Percentiles rank a stretch among this genome's conserved stretches.
phyloP scores from a whole-genome alignment of 1,140 invertebrate genomes.

The Lanistes nyassanus region DNA sequence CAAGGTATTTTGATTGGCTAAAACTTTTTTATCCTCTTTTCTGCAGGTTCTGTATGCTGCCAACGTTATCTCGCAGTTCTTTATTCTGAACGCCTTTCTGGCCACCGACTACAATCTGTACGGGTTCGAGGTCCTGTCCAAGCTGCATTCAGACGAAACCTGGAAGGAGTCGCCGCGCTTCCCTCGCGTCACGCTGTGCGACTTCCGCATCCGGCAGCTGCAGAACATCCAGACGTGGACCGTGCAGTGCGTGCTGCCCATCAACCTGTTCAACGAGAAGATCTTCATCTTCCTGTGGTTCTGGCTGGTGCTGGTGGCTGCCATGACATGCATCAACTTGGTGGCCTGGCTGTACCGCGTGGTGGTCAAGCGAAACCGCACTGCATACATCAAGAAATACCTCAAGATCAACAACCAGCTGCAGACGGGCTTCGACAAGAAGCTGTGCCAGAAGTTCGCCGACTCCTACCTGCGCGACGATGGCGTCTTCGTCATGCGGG shows the following conservation, averaged over 20 bases:
- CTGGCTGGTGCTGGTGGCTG: slow-evolving; percentile 68
- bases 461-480: slow-evolving; percentile 60
- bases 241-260: slow-evolving; percentile 69
- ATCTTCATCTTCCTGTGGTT: slow-evolving; percentile 71
- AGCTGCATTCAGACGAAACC: slow-evolving; percentile 32
- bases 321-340: slow-evolving; percentile 50
- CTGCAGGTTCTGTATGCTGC: slow-evolving; percentile 49
- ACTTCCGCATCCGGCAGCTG: slow-evolving; percentile 58
- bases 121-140: slow-evolving; percentile 64
- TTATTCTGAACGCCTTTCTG: slow-evolving; percentile 61
- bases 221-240: slow-evolving; percentile 58
- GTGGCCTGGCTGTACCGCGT: slow-evolving; percentile 49
- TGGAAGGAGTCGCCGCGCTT: slow-evolving; percentile 57
- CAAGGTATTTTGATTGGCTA: too few species aligned
- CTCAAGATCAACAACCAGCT: slow-evolving; percentile 51
- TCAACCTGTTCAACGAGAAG: slow-evolving; percentile 71
- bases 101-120: slow-evolving; percentile 67
- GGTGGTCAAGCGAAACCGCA: slow-evolving; percentile 48
- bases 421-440: slow-evolving; percentile 53
- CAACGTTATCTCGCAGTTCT: slow-evolving; percentile 62
- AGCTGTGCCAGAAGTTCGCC: slow-evolving; percentile 53
- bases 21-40: background rate
- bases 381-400: slow-evolving; percentile 60
- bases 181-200: slow-evolving; percentile 62
- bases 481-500: slow-evolving; percentile 60